Conservation (phyloP, 92 coral and sea anemone species). For the Montipora capitata region DNA sequence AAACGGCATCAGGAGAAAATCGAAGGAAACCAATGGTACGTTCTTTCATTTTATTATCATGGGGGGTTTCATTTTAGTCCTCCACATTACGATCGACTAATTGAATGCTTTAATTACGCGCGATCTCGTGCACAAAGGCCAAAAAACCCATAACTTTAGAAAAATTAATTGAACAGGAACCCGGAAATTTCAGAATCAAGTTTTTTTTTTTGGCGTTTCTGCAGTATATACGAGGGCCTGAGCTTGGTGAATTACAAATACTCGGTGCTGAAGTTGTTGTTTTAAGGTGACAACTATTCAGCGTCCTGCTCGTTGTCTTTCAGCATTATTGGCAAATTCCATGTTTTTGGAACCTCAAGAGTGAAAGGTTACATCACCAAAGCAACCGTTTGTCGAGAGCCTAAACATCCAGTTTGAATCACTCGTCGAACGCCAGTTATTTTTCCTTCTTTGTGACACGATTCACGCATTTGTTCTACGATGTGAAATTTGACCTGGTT, state of each 20-base stretch:
- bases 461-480: too few species aligned
- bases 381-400: neutral
- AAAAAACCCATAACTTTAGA: neutral
- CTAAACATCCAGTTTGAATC: too few species aligned
- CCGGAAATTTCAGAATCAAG: neutral
- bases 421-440: too few species aligned
- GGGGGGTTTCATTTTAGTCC: too few species aligned
- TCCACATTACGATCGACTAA: too few species aligned
- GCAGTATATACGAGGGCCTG: neutral
- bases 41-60: neutral
- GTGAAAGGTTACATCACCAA: neutral
- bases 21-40: neutral
- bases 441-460: too few species aligned
- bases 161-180: neutral
- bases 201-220: neutral
- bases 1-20: constrained; percentile 5
- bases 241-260: neutral
- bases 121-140: neutral
- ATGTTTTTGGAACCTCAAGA: neutral
- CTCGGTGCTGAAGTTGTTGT: neutral
- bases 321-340: neutral
- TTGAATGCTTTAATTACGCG: too few species aligned
- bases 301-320: neutral
- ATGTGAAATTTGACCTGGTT: too few species aligned
- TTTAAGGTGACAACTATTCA: too few species aligned